A percentile compares a stretch with the other conserved stretches of the same genome.
Conservation (phyloP, 35 echinoderm and acorn worm species). For the Apostichopus japonicus region DNA sequence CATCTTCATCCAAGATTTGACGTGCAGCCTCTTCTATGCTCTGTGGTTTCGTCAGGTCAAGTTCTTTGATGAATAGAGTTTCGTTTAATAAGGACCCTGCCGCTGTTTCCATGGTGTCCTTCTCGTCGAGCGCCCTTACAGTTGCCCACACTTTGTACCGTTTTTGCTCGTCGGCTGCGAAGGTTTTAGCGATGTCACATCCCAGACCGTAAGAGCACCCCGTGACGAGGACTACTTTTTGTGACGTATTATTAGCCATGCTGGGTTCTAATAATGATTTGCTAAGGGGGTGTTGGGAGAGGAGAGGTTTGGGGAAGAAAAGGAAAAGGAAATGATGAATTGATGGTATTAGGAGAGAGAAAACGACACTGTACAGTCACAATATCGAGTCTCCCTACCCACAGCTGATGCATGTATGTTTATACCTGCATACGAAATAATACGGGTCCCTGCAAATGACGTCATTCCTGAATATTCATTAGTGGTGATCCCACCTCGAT, state of each 20-base stretch:
- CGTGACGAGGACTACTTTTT: slow-evolving; percentile 12
- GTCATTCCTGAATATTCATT: no score
- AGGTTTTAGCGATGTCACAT: slow-evolving; percentile 9
- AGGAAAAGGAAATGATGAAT: no score
- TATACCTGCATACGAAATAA: no score
- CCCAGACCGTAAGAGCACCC: slow-evolving; percentile 31
- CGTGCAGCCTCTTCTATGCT: slow-evolving; percentile 3
- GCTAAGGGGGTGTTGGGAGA: no score
- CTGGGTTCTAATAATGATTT: background rate
- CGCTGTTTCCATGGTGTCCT: background rate
- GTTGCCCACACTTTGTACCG: slow-evolving; percentile 35
- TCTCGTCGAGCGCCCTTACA: background rate
- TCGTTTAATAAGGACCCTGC: slow-evolving; percentile 28
- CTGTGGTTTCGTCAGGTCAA: slow-evolving; percentile 15
- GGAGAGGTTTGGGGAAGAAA: no score
- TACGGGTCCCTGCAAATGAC: no score
- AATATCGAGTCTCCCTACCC: no score
- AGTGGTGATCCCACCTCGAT: no score
- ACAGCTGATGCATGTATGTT: no score
- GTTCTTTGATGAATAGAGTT: background rate
- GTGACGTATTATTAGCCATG: background rate
- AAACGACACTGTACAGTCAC: no score
- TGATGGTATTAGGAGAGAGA: no score
- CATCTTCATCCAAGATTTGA: slow-evolving; percentile 5
- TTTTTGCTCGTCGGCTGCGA: slow-evolving; percentile 4